These are phyloP conservation scores for Pachyrhynchus sulphureomaculatus DNA, from an alignment of 1,140 invertebrate genomes.

Conservation along the genomic window DNA sequence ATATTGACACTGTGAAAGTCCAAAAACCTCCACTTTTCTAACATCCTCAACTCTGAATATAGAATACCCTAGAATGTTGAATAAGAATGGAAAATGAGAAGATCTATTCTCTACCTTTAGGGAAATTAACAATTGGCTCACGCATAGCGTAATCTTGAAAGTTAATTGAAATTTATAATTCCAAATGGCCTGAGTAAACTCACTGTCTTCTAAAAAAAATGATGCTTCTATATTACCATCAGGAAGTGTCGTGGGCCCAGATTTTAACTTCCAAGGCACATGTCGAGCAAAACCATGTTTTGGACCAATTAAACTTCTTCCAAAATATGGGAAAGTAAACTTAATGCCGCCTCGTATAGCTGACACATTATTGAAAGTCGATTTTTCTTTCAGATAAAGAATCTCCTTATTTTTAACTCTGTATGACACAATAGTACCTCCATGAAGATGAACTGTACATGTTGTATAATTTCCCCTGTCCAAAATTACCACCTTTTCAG, in stretches of 20 bases:
- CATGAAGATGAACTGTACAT: constrained; percentile 37
- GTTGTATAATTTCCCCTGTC: constrained; percentile 37
- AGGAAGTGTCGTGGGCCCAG: constrained; percentile 6
- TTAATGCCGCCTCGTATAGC: constrained; percentile 34
- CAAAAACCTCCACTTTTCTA: constrained; percentile 9
- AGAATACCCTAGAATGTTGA: constrained; percentile 23
- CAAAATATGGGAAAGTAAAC: constrained; percentile 33
- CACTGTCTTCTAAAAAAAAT: constrained; percentile 15
- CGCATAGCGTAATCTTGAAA: constrained; percentile 7
- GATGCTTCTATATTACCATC: constrained; percentile 25
- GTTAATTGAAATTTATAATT: constrained; percentile 30
- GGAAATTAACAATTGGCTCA: not conserved
- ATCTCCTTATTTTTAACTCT: constrained; percentile 38
- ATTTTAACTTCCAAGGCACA: constrained; percentile 31
- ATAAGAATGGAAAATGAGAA: constrained; percentile 21
- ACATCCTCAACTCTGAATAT: constrained; percentile 28
- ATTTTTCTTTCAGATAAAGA: constrained; percentile 32
- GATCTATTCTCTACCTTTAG: constrained; percentile 27
- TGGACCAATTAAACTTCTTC: constrained; percentile 29
- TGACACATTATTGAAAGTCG: constrained; percentile 13
- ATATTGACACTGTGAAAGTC: constrained; percentile 13
- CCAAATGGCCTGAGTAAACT: constrained; percentile 35
- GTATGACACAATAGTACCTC: constrained; percentile 39
- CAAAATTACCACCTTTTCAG: constrained; percentile 23
- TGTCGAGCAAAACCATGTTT: constrained; percentile 36